These are phyloP conservation scores for Notodonta dromedarius DNA, from an alignment of 2,888 invertebrate species.

Conservation along the genomic window DNA sequence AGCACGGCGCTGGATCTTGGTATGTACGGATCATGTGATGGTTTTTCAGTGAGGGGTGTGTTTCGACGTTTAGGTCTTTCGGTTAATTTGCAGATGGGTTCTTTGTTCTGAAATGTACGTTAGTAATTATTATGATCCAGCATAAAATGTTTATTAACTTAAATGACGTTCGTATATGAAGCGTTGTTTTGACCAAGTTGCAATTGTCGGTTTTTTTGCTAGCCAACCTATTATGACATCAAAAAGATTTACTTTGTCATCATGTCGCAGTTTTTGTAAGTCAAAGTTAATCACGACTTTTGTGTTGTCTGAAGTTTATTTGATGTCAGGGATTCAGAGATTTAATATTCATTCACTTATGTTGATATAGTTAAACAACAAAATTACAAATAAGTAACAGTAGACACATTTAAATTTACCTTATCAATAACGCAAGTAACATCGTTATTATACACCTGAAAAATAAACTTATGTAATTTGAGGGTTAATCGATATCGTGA, in stretches of 20 bases:
- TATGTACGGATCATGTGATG: slow-evolving; percentile 71
- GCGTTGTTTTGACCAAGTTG: too few relatives aligned
- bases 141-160: too few relatives aligned
- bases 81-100: slow-evolving; percentile 52
- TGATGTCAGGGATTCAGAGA: not conserved
- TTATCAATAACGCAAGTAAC: slow-evolving; percentile 64
- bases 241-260: not conserved
- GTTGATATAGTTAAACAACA: not conserved
- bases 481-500: too few relatives aligned
- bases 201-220: too few relatives aligned
- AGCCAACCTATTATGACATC: not conserved
- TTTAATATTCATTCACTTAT: not conserved
- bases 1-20: slow-evolving; percentile 57
- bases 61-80: slow-evolving; percentile 43
- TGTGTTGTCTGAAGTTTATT: not conserved
- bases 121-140: too few relatives aligned
- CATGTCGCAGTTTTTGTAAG: not conserved
- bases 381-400: slow-evolving; percentile 6
- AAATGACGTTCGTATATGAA: too few relatives aligned
- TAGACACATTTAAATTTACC: slow-evolving; percentile 46
- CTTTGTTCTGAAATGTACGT: slow-evolving; percentile 58
- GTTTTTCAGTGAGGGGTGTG: slow-evolving; percentile 37
- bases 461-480: slow-evolving; percentile 9
- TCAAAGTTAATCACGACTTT: not conserved
- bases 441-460: slow-evolving; percentile 71